Base-by-base conservation (phyloP, 2,888 invertebrate genomes). In the Napeogenes inachia region DNA sequence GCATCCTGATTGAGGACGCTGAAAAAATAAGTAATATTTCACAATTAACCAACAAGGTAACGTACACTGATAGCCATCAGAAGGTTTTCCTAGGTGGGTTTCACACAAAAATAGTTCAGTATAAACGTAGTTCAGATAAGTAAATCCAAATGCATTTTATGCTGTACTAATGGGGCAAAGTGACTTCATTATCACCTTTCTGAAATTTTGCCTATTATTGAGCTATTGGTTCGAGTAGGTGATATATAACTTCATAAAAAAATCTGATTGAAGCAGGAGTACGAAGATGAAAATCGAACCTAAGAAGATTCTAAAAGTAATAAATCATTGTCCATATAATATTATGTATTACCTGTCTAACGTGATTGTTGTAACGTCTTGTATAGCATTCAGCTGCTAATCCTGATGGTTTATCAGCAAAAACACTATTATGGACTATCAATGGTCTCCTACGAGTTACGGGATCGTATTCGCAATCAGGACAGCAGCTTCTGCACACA, bases 381-480 rank as follows among this genome's bases (percentile, higher is more conserved):
- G 75, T 74, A 33, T 65, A 84, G 64, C 81, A 80, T 66, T 82
- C 78, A 10, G 56, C 80, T 8, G 87, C 87, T 4, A 73, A 65
- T 2, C 83, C 82, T 30, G 85, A 75, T 4, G 80, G 82, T 56
- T 84, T 79, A n/a, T 75, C 75, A 60, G 83, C 82, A 57, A 80
- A 84, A 13, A 92, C 84, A 68, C 92, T 89, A 56, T 92, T 91
- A 78, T 92, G 91, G 67, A 92, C 92, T 68, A 92, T 91, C 47
- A 92, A 79, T 3, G 92, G 92, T 67, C 92, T 84, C 67, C 92
- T 89, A 13, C 91, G 85, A 0, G 92, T 92, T 58, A 92, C 91
- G 2, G 92, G 92, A 64, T 92, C 92, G n/a, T 82, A 54, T 66
- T 84, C 71, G 69, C 87, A 84, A 59, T 78, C 63, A 2, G 86